Evolutionary conservation across 2,113 vertebrate genomes (phyloP).

Genomic region (Hippocampus mohnikei): DNA sequence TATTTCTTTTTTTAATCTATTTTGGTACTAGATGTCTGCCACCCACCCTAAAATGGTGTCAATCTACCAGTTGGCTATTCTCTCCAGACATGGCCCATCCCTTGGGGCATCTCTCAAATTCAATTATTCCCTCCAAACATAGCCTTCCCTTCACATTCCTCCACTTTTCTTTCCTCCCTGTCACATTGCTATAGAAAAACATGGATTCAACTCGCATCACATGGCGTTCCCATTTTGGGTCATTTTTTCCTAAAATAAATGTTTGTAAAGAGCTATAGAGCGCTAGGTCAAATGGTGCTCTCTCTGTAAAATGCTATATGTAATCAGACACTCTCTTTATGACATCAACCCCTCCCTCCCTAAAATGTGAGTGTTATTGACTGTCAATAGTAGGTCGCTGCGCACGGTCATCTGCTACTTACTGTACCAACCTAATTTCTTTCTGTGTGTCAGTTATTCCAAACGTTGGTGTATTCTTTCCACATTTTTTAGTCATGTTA

Average conservation of each 20-base stretch:
- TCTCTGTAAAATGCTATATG: background rate
- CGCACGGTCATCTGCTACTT: background rate
- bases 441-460: background rate
- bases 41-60: background rate
- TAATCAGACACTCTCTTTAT: background rate
- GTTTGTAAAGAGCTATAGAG: background rate
- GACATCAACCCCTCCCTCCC: background rate
- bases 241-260: background rate
- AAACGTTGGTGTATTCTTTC: background rate
- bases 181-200: constrained; percentile 1
- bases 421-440: background rate
- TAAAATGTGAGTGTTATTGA: background rate
- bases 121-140: background rate
- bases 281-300: background rate
- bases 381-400: background rate
- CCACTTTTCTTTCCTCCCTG: background rate
- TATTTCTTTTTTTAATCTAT: background rate
- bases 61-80: background rate
- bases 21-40: background rate
- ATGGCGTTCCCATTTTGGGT: background rate
- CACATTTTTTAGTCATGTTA: background rate
- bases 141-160: background rate
- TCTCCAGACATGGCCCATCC: background rate
- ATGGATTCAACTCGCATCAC: background rate
- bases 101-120: background rate